Evolutionary conservation across 2,113 vertebrate species (phyloP), one percentile per base, ranked within the genome.

Genomic region (Melanerpes aurifrons): DNA sequence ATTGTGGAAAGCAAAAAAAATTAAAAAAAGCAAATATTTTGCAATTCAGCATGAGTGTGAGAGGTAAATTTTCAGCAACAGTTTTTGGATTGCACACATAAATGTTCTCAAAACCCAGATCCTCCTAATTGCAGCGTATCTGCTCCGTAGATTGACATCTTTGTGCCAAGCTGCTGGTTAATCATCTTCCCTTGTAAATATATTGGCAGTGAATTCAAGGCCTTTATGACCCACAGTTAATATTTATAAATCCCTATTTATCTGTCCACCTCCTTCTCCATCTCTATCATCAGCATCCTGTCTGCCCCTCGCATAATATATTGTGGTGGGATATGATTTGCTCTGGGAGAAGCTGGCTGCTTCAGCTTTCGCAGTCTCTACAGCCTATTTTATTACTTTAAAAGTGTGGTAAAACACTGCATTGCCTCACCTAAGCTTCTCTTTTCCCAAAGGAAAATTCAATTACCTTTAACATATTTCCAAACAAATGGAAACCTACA

Each of bases 211-310:
- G 29, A 86, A 58, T 29, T 17, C 32, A 85, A 89, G 53, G 40
- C 63, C 68, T 69, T 92, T 77, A 74, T 75, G 58, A 67, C 32
- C 74, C 29, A 58, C 25, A 77, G 74, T 89, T 75, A 95, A 69
- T 91, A 83, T 93, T 86, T 87, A 81, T 45, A 93, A 85, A 92
- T 67, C 61, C 35, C 35, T 76, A 2, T 85, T 89, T 78, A 75
- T 81, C 62, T 67, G 32, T 48, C 57, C 28, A 37, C 59, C n/a
- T 57, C 77, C 76, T 86, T 72, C 61, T 57, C 45, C 1, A 1
- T 54, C 67, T 78, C 48, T 68, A 17, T 19, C 54, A 66, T 57
- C 5, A 1, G 40, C 54, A 56, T 24, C 12, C 62, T 83, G 58
- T 66, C 63, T 89, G 61, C n/a, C 75, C 67, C 37, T 43, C 70